Conservation (phyloP, 2,888 invertebrate species). For the Sarcophaga variegata region DNA sequence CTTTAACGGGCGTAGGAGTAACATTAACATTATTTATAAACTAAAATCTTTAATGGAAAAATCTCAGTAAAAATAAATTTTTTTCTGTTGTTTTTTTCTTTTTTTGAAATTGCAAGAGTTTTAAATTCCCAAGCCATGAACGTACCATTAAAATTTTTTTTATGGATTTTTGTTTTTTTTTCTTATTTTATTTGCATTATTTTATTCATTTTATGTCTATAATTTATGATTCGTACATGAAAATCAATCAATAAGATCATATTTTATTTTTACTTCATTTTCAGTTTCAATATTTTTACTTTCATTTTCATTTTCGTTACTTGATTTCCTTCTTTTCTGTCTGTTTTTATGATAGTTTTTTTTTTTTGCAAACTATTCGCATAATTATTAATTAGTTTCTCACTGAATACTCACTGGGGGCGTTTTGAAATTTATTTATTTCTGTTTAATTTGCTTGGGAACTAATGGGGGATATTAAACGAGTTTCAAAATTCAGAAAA, state of each 20-base stretch:
- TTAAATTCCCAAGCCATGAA: slow-evolving; percentile 55
- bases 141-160: background rate
- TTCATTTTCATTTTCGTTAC: background rate
- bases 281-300: too few relatives aligned
- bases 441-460: background rate
- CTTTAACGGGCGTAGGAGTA: slow-evolving; percentile 52
- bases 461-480: background rate
- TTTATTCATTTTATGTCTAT: slow-evolving; percentile 13
- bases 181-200: background rate
- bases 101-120: slow-evolving; percentile 1
- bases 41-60: slow-evolving; percentile 41
- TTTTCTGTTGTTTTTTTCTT: too few relatives aligned
- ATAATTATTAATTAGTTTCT: slow-evolving; percentile 58
- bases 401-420: slow-evolving; percentile 10
- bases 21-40: slow-evolving; percentile 67
- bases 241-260: slow-evolving; percentile 63
- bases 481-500: background rate
- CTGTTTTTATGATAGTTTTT: background rate
- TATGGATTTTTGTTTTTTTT: background rate
- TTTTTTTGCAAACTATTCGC: slow-evolving; percentile 9
- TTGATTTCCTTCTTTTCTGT: background rate
- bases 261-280: slow-evolving; percentile 28
- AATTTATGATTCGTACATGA: slow-evolving; percentile 56
- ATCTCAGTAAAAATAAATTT: background rate
- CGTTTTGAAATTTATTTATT: background rate